Evolutionary conservation across 2,888 invertebrate genomes (phyloP).

Genomic region (Mythimna ferrago): DNA sequence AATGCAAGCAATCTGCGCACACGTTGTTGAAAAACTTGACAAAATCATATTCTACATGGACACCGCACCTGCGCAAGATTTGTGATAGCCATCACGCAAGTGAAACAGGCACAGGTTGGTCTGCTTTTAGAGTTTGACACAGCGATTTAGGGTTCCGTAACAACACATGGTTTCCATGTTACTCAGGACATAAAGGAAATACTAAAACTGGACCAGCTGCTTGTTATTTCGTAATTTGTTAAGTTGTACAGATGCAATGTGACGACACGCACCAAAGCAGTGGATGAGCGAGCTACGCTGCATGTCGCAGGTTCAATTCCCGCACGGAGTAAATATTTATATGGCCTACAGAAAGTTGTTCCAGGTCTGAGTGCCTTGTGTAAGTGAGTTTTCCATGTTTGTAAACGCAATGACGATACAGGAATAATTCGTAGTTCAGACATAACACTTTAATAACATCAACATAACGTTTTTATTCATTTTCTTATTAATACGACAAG

Average conservation of each 20-base stretch:
- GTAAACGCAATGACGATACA: too few species aligned
- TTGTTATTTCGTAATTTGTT: constrained; percentile 37
- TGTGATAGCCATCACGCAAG: constrained; percentile 49
- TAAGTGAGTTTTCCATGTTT: too few species aligned
- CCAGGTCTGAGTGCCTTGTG: too few species aligned
- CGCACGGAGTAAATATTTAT: too few species aligned
- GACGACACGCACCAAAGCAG: too few species aligned
- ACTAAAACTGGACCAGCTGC: constrained; percentile 44
- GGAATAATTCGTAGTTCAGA: too few species aligned
- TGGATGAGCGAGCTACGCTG: too few species aligned
- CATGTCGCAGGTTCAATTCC: too few species aligned
- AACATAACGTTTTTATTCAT: too few species aligned
- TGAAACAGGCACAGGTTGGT: constrained; percentile 35
- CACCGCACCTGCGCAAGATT: constrained; percentile 71
- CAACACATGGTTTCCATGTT: constrained; percentile 18
- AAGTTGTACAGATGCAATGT: constrained; percentile 7
- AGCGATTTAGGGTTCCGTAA: constrained; percentile 45
- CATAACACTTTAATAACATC: neutral
- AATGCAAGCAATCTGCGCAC: constrained; percentile 68
- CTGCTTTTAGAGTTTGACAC: constrained; percentile 48
- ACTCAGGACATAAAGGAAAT: constrained; percentile 33
- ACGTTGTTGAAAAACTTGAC: constrained; percentile 72
- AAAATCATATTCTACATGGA: constrained; percentile 68
- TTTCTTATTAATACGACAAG: neutral
- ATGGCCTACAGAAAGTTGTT: too few species aligned